phyloP scores from a whole-genome alignment of 2,888 invertebrate species.

The Zaprionus bogoriensis region DNA sequence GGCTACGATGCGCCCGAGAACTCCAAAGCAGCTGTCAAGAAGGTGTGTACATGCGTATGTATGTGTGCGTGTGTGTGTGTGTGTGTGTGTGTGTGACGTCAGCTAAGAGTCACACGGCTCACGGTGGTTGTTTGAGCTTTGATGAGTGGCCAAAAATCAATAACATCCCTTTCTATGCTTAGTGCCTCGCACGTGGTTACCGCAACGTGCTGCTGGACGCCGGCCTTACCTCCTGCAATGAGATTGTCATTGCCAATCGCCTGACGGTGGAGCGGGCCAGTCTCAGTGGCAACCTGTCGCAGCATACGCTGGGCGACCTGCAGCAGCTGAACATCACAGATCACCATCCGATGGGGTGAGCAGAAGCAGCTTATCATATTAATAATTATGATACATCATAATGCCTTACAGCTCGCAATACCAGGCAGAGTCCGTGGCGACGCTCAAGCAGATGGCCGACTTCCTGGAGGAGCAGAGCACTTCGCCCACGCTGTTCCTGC shows the following conservation, averaged over 20 bases:
- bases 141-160: constrained; percentile 57
- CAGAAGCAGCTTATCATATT: no score
- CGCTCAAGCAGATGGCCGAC: constrained; percentile 78
- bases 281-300: constrained; percentile 67
- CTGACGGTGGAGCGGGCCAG: constrained; percentile 80
- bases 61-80: constrained; percentile 28
- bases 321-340: constrained; percentile 81
- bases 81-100: constrained; percentile 40
- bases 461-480: constrained; percentile 72
- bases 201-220: constrained; percentile 82
- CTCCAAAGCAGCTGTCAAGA: constrained; percentile 81
- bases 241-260: constrained; percentile 80
- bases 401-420: constrained; percentile 82
- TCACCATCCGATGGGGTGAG: constrained; percentile 82
- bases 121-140: constrained; percentile 35
- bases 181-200: constrained; percentile 81
- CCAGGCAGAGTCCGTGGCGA: constrained; percentile 80
- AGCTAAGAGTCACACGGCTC: constrained; percentile 1
- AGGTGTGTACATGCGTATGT: constrained; percentile 77
- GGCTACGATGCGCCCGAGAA: constrained; percentile 83
- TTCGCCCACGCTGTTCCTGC: constrained; percentile 79
- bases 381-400: no score
- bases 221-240: constrained; percentile 80
- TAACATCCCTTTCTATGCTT: constrained; percentile 43
- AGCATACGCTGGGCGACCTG: constrained; percentile 75